Percentiles rank a stretch among this genome's conserved stretches.
phyloP scores from a whole-genome alignment of 2,113 vertebrate species.

The human region DNA sequence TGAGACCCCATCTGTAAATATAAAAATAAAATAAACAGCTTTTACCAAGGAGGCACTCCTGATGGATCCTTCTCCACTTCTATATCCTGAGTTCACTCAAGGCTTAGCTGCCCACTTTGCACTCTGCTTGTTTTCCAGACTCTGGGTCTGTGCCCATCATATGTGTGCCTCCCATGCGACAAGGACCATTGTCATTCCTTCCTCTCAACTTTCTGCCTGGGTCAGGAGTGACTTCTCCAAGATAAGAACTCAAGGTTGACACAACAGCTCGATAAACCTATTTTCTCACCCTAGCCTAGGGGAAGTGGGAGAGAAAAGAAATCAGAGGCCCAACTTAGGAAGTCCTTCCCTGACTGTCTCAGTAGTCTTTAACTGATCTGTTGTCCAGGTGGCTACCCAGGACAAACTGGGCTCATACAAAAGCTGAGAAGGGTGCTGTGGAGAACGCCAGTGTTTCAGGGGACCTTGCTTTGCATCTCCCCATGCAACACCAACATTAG shows the following conservation, averaged over 20 bases:
- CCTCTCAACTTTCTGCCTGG: not conserved
- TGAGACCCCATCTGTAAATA: too few species aligned
- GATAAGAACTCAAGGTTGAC: not conserved
- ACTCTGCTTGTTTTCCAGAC: not conserved
- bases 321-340: not conserved
- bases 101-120: not conserved
- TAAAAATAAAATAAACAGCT: not conserved
- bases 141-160: not conserved
- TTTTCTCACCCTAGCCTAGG: not conserved
- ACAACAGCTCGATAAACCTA: constrained; percentile 1
- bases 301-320: not conserved
- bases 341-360: not conserved
- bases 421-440: not conserved
- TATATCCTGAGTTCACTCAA: not conserved
- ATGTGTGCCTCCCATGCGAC: not conserved
- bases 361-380: not conserved
- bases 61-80: not conserved
- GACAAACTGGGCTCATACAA: not conserved
- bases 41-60: not conserved
- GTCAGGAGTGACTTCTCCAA: not conserved
- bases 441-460: not conserved
- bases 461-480: not conserved
- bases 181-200: not conserved
- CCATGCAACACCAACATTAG: not conserved
- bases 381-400: not conserved